These are phyloP conservation scores for Macrotus californicus DNA, from an alignment of 2,113 vertebrate species.

Conservation along the genomic window DNA sequence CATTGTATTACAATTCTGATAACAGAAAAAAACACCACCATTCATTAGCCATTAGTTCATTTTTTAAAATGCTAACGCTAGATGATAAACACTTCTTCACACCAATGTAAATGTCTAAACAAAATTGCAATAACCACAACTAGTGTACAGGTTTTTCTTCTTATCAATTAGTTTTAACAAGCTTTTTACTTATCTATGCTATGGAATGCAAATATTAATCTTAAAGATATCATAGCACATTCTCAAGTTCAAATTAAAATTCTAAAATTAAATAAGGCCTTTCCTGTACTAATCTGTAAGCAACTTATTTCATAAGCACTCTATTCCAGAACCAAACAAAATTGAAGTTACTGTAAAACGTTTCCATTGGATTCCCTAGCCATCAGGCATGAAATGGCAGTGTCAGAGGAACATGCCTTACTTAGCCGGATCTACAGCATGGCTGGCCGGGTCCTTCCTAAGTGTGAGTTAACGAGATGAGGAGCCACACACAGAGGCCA, in stretches of 20 bases:
- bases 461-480: background rate
- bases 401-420: background rate
- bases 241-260: conserved; percentile 50
- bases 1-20: background rate
- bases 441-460: background rate
- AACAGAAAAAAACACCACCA: background rate
- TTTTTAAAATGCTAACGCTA: conserved; percentile 20
- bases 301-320: conserved; percentile 24
- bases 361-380: conserved; percentile 28
- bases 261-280: conserved; percentile 39
- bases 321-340: background rate
- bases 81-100: background rate
- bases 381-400: background rate
- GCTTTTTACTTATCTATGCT: conserved; percentile 37
- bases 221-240: conserved; percentile 9
- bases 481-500: background rate
- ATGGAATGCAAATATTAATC: conserved; percentile 29
- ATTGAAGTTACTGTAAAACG: background rate
- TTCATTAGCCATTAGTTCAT: background rate
- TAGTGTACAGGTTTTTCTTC: conserved; percentile 58
- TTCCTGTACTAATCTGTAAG: conserved; percentile 31
- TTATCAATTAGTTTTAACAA: conserved; percentile 45
- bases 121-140: conserved; percentile 26
- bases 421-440: background rate
- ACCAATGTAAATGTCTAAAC: conserved; percentile 46